These are phyloP conservation scores for Onthophagus sagittarius DNA, from an alignment of 2,888 invertebrate species.

Conservation along the genomic window DNA sequence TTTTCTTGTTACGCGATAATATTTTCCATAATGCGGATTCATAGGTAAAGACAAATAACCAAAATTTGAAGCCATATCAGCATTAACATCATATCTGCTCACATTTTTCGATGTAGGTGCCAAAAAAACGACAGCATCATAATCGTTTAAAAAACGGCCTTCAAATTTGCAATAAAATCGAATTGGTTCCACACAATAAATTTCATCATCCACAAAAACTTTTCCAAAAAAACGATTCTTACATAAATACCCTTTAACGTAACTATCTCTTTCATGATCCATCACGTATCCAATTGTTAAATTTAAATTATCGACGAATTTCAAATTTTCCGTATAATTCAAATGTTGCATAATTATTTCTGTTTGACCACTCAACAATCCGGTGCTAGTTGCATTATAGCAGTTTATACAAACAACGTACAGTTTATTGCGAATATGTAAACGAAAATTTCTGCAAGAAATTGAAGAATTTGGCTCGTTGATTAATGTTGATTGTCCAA, in stretches of 20 bases:
- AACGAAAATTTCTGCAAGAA: slow-evolving; percentile 14
- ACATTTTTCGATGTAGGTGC: neutral
- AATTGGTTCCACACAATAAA: slow-evolving; percentile 33
- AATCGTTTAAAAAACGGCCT: neutral
- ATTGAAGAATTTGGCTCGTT: slow-evolving; percentile 3
- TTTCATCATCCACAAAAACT: slow-evolving; percentile 26
- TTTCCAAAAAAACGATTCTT: slow-evolving; percentile 34
- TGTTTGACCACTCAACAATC: slow-evolving; percentile 16
- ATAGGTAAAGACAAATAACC: neutral
- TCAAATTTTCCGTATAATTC: slow-evolving; percentile 3
- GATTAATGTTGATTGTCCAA: slow-evolving; percentile 19
- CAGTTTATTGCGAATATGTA: slow-evolving; percentile 5
- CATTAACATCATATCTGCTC: neutral
- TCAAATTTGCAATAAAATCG: slow-evolving; percentile 16
- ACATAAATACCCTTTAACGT: slow-evolving; percentile 34
- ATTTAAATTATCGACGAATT: slow-evolving; percentile 14
- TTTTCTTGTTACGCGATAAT: slow-evolving; percentile 25
- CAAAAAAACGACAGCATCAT: slow-evolving; percentile 20
- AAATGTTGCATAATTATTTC: slow-evolving; percentile 14
- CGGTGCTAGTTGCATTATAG: slow-evolving; percentile 5
- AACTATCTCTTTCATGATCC: slow-evolving; percentile 21
- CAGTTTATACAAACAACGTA: slow-evolving; percentile 17
- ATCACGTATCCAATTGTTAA: slow-evolving; percentile 17
- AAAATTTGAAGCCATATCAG: neutral
- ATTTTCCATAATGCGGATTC: slow-evolving; percentile 5